A percentile compares a stretch with the other conserved stretches of the same genome.
Evolutionary conservation across 2,888 invertebrate species (phyloP).

Genomic region (Limnephilus auricula): DNA sequence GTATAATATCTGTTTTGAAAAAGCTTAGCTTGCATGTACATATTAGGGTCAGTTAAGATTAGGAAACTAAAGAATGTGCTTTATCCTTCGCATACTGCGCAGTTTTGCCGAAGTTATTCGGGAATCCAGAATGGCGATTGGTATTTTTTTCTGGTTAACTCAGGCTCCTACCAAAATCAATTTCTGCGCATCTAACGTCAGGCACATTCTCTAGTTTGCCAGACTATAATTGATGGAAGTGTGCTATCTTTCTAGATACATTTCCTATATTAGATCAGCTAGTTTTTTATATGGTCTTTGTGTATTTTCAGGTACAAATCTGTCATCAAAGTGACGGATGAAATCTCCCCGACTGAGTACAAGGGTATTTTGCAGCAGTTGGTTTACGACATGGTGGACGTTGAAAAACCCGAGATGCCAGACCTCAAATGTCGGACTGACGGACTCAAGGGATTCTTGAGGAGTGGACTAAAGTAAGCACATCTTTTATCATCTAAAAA

Average conservation of each 20-base stretch:
- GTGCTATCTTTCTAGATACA: not conserved
- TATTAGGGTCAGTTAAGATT: no score
- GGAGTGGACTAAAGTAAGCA: conserved; percentile 80
- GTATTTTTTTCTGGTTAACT: no score
- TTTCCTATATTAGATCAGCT: not conserved
- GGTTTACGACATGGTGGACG: conserved; percentile 78
- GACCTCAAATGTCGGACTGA: conserved; percentile 80
- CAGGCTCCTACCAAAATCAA: no score
- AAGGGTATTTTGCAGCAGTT: conserved; percentile 79
- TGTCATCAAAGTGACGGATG: conserved; percentile 74
- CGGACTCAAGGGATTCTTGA: conserved; percentile 78
- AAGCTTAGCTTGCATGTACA: no score
- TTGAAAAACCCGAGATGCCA: conserved; percentile 77
- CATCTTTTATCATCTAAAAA: not conserved
- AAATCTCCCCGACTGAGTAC: conserved; percentile 76
- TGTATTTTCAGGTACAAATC: conserved; percentile 72
- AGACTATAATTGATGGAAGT: not conserved
- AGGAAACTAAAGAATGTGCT: no score
- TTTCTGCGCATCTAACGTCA: no score
- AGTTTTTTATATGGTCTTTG: not conserved
- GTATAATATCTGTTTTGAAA: no score
- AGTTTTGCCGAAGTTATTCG: no score
- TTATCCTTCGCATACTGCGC: no score
- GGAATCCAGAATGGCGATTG: no score
- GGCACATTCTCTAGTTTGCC: no score